These are phyloP conservation scores for Ibidorhyncha struthersii DNA, from an alignment of 2,113 vertebrate genomes.

Conservation along the genomic window DNA sequence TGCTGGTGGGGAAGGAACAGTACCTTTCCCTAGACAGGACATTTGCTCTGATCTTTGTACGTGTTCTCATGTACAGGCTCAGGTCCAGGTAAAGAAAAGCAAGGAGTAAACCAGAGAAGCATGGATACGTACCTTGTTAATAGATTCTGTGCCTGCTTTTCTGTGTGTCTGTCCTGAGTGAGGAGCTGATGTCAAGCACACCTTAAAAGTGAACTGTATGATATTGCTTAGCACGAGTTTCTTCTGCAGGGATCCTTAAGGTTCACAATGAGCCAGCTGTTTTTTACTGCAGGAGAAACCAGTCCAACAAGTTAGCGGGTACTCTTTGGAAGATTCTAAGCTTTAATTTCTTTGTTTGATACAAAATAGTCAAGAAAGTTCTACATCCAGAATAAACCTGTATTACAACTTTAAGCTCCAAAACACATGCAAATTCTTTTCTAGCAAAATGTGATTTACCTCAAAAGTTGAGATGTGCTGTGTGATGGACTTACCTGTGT, in stretches of 20 bases:
- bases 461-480: neutral
- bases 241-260: neutral
- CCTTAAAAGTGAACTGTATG: neutral
- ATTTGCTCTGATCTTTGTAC: neutral
- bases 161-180: neutral
- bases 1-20: neutral
- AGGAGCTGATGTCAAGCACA: neutral
- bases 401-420: neutral
- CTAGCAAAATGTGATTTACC: neutral
- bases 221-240: neutral
- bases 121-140: neutral
- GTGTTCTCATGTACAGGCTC: neutral
- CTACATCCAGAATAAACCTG: neutral
- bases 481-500: neutral
- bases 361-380: neutral
- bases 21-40: neutral
- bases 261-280: neutral
- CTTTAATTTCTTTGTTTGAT: neutral
- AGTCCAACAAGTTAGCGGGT: neutral
- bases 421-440: neutral
- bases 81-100: too few relatives aligned
- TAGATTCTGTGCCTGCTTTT: neutral
- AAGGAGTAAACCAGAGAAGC: neutral
- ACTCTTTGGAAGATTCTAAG: neutral
- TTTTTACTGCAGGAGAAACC: neutral